Evolutionary conservation across 2,888 invertebrate genomes (phyloP).

Genomic region (Octonoba sinensis): DNA sequence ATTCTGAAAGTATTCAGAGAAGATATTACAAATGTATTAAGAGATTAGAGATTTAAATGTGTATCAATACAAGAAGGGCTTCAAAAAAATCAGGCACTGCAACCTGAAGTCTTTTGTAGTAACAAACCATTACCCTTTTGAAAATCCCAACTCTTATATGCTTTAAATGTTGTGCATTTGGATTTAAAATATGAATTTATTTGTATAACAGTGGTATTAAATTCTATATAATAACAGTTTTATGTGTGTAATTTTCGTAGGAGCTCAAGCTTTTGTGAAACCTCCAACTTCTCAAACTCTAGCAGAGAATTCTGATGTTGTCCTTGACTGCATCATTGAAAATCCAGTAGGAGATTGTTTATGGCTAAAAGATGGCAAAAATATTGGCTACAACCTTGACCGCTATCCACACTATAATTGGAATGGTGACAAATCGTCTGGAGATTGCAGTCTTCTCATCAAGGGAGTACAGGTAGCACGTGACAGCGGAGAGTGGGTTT

Average conservation of each 20-base stretch:
- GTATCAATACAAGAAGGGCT: too few species aligned
- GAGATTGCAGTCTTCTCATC: constrained; percentile 64
- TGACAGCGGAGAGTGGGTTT: constrained; percentile 65
- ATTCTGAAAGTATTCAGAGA: too few species aligned
- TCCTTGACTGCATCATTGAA: constrained; percentile 62
- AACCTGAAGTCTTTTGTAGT: too few species aligned
- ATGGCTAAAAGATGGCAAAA: constrained; percentile 64
- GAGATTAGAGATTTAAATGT: too few species aligned
- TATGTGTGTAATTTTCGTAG: background rate
- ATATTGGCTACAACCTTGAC: constrained; percentile 62
- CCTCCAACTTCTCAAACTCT: constrained; percentile 55
- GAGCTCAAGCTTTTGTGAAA: constrained; percentile 53
- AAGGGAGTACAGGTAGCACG: constrained; percentile 30
- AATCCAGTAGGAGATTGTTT: constrained; percentile 63
- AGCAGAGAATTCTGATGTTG: constrained; percentile 36
- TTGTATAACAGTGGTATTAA: too few species aligned
- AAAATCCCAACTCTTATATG: background rate
- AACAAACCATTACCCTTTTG: too few species aligned
- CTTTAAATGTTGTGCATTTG: background rate
- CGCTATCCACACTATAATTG: constrained; percentile 54
- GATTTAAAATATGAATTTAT: background rate
- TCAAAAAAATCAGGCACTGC: too few species aligned
- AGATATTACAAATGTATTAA: too few species aligned
- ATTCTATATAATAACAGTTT: too few species aligned
- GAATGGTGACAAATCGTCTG: constrained; percentile 35